phyloP scores from a whole-genome alignment of 2,888 invertebrate species.

The Lymantria monacha region DNA sequence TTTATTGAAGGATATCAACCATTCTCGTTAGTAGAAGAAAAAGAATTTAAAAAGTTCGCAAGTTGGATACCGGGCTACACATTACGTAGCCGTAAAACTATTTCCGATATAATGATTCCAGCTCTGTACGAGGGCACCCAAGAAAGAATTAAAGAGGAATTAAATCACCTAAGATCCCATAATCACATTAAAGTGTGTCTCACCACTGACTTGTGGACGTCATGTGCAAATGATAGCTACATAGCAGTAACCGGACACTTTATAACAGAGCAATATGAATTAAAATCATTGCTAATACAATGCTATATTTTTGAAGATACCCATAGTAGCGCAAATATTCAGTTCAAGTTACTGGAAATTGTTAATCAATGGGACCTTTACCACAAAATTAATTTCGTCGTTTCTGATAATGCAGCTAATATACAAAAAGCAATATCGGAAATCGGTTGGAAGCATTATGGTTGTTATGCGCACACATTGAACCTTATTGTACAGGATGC shows the following conservation, averaged over 20 bases:
- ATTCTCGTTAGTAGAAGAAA: neutral
- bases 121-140: neutral
- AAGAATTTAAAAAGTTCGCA: neutral
- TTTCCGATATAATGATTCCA: neutral
- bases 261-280: neutral
- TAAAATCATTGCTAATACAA: neutral
- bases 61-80: neutral
- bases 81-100: neutral
- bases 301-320: neutral
- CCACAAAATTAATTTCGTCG: slow-evolving; percentile 7
- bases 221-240: neutral
- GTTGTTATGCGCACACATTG: slow-evolving; percentile 28
- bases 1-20: neutral
- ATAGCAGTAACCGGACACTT: slow-evolving; percentile 8
- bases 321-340: neutral
- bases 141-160: neutral
- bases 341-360: neutral
- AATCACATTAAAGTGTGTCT: neutral
- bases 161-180: too few species aligned
- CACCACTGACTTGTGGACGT: neutral
- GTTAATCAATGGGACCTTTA: neutral
- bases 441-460: slow-evolving; percentile 26
- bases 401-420: slow-evolving; percentile 15
- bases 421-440: slow-evolving; percentile 4
- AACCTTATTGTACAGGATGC: slow-evolving; percentile 28